Base-by-base conservation (phyloP, 1,140 invertebrate genomes). In the Drosophila lowei region DNA sequence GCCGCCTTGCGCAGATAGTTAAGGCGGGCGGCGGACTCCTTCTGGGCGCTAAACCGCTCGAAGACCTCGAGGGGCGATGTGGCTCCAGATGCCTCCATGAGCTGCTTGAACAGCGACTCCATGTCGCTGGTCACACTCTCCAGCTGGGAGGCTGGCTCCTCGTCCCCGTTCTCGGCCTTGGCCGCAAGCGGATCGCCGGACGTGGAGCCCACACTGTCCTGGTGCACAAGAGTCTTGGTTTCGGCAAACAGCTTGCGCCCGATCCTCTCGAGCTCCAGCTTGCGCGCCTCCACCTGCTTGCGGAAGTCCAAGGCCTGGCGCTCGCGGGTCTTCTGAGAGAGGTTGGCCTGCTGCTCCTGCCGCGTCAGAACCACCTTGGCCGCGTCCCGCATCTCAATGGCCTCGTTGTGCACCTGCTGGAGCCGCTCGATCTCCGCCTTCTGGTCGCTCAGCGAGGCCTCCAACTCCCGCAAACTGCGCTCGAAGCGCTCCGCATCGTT, bases 61-160 rank as follows among this genome's bases (percentile, higher is more conserved):
- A 96, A 93, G 4, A 97, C 95, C 73, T 96, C 94, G 54, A 95
- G 94, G 0, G 94, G 93, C 41, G 94, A 95, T 6, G 94, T 95
- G 5, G 95, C 95, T 13, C 96, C 96, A 3, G 95, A 96, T 0
- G 94, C 94, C 86, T 94, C 94, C 92, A 95, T 95, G 0, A 97
- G 90, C 65, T 94, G 94, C 42, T 94, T 93, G 86, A 96, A 96
- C 13, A 93, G 92, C 8, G 94, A 93, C 44, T 96, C 94, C 91
- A 96, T 93, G 48, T 42, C 93, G 88, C 21, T 94, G 77, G 49
- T 92, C 2, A 79, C 83, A 50, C 80, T 89, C 56, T 90, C 77
- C 6, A 90, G 64, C 30, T 92, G 90, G 0, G 76, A 77, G 13
- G 78, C 86, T 2, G 90, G 91, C 61, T 92, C 91, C 25, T 92